These are phyloP conservation scores for Stenodema calcarata DNA, from an alignment of 2,888 invertebrate species.

Conservation along the genomic window DNA sequence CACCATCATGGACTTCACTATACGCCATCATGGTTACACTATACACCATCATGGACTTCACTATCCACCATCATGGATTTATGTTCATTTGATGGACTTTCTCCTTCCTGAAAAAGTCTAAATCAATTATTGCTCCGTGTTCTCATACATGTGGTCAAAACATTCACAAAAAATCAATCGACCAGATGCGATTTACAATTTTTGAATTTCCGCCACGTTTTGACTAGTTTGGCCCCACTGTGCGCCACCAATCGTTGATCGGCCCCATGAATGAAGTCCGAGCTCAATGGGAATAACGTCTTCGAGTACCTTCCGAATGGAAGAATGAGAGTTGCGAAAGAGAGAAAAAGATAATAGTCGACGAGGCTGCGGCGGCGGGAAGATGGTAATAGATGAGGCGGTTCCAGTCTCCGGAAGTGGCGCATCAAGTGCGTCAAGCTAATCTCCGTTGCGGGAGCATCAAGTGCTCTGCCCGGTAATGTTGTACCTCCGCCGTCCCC, in stretches of 20 bases:
- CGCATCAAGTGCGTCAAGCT: slow-evolving; percentile 5
- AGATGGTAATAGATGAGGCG: neutral
- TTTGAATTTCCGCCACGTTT: no score
- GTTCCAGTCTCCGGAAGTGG: neutral
- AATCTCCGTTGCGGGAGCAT: neutral
- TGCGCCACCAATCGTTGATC: neutral
- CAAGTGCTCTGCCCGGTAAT: neutral
- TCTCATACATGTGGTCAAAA: no score
- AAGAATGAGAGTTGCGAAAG: neutral
- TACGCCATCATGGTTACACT: no score
- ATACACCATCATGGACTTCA: no score
- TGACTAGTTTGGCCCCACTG: no score
- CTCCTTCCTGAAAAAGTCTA: no score
- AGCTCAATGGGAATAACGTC: neutral
- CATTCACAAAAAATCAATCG: no score
- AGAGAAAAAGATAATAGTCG: neutral
- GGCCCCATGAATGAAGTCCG: neutral
- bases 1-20: no score
- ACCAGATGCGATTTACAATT: no score
- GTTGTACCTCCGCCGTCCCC: neutral
- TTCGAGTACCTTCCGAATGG: neutral
- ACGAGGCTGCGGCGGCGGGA: neutral
- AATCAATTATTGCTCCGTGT: no score
- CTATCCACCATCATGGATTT: no score
- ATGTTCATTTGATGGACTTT: no score